Conservation (phyloP, 2,888 invertebrate species). For the Dermolepida albohirtum region DNA sequence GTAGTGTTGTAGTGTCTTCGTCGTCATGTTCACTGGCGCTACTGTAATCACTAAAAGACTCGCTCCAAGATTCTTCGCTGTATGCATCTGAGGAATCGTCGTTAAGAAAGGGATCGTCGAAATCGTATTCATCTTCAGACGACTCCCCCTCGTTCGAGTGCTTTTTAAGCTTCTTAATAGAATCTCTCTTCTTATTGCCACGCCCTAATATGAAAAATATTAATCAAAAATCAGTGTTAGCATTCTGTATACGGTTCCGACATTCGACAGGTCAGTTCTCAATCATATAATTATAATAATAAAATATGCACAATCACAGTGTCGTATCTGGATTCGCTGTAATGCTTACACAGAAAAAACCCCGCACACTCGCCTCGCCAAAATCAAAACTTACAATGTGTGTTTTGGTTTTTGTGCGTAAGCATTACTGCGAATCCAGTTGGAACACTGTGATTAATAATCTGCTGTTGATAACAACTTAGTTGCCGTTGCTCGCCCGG, state of each 20-base stretch:
- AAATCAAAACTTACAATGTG: no score
- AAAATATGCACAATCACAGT: no score
- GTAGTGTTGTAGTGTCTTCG: constrained; percentile 44
- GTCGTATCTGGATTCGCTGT: no score
- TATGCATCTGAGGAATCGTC: constrained; percentile 48
- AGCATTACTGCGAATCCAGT: no score
- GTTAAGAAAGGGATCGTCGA: constrained; percentile 49
- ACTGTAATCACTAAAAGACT: constrained; percentile 45
- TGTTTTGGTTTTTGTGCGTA: no score
- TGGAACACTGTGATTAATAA: no score
- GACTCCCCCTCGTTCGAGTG: constrained; percentile 38
- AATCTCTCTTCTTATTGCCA: constrained; percentile 19
- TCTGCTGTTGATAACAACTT: no score
- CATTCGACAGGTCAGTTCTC: not conserved
- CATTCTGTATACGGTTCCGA: not conserved
- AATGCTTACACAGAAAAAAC: no score
- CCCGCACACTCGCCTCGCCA: no score
- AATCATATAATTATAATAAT: not conserved
- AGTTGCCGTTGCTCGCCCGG: no score
- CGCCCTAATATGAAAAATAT: not conserved
- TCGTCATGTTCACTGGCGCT: constrained; percentile 32
- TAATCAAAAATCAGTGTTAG: not conserved
- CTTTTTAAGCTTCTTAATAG: constrained; percentile 9
- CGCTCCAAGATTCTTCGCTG: constrained; percentile 39
- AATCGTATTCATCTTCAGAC: constrained; percentile 50